Evolutionary conservation across 2,113 vertebrate genomes (phyloP).

Genomic region (Epinephelus lanceolatus): DNA sequence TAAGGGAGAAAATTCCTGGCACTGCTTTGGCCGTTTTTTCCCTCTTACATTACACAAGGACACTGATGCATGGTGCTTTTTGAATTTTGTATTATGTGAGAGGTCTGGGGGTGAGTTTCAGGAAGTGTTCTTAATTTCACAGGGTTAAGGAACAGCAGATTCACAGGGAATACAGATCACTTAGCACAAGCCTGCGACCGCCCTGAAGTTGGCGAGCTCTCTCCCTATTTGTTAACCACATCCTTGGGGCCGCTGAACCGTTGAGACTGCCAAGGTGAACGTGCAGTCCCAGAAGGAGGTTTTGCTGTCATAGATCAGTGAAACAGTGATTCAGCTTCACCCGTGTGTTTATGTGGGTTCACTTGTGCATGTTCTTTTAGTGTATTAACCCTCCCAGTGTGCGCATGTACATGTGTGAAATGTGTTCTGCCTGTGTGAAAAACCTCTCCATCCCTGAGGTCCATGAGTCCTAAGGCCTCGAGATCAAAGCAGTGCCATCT

Average conservation of each 20-base stretch:
- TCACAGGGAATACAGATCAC: constrained; percentile 99
- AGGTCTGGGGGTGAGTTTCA: constrained; percentile 94
- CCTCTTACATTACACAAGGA: constrained; percentile 94
- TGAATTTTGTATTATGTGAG: constrained; percentile 99
- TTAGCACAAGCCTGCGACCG: constrained; percentile 95
- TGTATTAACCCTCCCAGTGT: constrained; percentile 40
- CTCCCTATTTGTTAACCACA: constrained; percentile 97
- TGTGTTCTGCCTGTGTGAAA: constrained; percentile 34
- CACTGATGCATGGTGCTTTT: constrained; percentile 99
- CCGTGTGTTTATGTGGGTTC: constrained; percentile 62
- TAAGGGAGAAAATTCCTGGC: constrained; percentile 22
- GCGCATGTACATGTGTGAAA: constrained; percentile 8
- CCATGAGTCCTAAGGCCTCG: constrained; percentile 42
- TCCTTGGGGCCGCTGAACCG: constrained; percentile 90
- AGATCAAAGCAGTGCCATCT: constrained; percentile 76
- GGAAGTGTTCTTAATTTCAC: constrained; percentile 99
- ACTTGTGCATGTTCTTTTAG: constrained; percentile 45
- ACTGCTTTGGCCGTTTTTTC: constrained; percentile 84
- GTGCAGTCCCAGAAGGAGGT: constrained; percentile 87
- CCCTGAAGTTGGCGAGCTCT: constrained; percentile 88
- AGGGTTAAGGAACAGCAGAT: constrained; percentile 99
- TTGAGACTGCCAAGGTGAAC: constrained; percentile 90
- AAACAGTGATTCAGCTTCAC: constrained; percentile 82
- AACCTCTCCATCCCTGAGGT: constrained; percentile 25
- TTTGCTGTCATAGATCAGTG: constrained; percentile 87